Percentiles rank a stretch among this genome's conserved stretches.
These are phyloP conservation scores for Stenolophus ochropezus DNA, from an alignment of 2,888 invertebrate genomes.

Conservation along the genomic window DNA sequence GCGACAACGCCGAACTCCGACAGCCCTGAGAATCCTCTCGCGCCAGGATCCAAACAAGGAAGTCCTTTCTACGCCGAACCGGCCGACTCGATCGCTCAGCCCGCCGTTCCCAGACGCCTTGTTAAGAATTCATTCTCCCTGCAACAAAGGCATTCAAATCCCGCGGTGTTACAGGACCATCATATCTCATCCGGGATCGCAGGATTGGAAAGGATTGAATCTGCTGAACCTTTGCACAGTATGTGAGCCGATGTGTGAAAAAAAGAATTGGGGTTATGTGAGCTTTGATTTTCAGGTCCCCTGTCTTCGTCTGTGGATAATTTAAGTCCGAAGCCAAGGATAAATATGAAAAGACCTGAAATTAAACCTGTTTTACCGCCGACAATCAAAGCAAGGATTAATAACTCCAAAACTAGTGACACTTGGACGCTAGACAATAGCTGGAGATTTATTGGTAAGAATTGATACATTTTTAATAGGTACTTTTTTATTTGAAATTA, in stretches of 20 bases:
- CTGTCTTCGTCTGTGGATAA: constrained; percentile 84
- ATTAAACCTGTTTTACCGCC: constrained; percentile 85
- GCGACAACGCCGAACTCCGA: constrained; percentile 46
- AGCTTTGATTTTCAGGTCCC: constrained; percentile 66
- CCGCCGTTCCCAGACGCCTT: constrained; percentile 67
- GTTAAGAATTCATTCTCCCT: constrained; percentile 67
- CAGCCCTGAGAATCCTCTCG: constrained; percentile 60
- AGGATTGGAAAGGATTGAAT: constrained; percentile 72
- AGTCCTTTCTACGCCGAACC: constrained; percentile 94
- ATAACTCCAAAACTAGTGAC: constrained; percentile 73
- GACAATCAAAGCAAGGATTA: constrained; percentile 73
- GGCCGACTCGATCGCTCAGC: constrained; percentile 83
- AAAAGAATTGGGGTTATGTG: constrained; percentile 10
- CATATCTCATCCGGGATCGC: constrained; percentile 65
- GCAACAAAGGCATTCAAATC: constrained; percentile 74
- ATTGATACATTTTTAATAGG: not conserved
- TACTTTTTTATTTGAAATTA: no score
- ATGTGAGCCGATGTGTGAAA: constrained; percentile 59
- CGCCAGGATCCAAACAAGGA: constrained; percentile 77
- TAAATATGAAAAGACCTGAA: constrained; percentile 74
- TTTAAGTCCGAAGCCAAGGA: constrained; percentile 73
- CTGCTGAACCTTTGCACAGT: constrained; percentile 68
- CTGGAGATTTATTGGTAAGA: constrained; percentile 91
- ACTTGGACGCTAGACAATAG: constrained; percentile 92
- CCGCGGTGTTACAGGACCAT: constrained; percentile 71